Evolutionary conservation across 2,888 invertebrate genomes (phyloP), one percentile per base, ranked within the genome.

Genomic region (Dryococelus australis): DNA sequence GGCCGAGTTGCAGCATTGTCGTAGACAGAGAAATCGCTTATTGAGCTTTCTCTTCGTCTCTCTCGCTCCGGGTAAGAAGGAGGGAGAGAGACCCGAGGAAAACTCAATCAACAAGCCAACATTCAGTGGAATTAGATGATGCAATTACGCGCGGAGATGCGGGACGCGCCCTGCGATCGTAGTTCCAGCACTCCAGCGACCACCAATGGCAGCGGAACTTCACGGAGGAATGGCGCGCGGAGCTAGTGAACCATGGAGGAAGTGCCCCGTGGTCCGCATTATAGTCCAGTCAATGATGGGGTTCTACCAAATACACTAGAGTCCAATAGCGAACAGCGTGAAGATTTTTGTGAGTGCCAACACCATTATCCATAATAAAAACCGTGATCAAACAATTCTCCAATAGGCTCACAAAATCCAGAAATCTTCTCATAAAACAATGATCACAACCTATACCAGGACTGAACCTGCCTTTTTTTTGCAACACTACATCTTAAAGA

Each of bases 91-190:
- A 8, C 47, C 47, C 47, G 47, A 16, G 47, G 24, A 65, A 65
- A 65, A 65, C 65, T 65, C 65, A 65, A 65, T 65, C 24, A 65
- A 65, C 65, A 65, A 65, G 65, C 65, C 65, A 65, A 65, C 65
- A 65, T 65, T n/a, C 65, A 6, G 65, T 16, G 65, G 6, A 65
- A 65, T 65, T 65, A 65, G 65, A 65, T 65, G 2, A 65, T n/a
- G 65, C 65, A 65, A 65, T 65, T 65, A 65, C 24, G 65, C 65
- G 65, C 65, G 20, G n/a, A 65, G 65, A 65, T 9, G 65, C 65
- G 20, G 47, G 12, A 65, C 51, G 12, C 51, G 65, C 65, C 24
- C 20, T 0, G 16, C 6, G 65, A 0, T 65, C 65, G 13, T 16
- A 20, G 35, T 35, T 35, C 20, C 65, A 20, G n/a, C 65, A 65